These are phyloP conservation scores for Phataginus tricuspis DNA, from an alignment of 2,797 vertebrate genomes.

Conservation along the genomic window DNA sequence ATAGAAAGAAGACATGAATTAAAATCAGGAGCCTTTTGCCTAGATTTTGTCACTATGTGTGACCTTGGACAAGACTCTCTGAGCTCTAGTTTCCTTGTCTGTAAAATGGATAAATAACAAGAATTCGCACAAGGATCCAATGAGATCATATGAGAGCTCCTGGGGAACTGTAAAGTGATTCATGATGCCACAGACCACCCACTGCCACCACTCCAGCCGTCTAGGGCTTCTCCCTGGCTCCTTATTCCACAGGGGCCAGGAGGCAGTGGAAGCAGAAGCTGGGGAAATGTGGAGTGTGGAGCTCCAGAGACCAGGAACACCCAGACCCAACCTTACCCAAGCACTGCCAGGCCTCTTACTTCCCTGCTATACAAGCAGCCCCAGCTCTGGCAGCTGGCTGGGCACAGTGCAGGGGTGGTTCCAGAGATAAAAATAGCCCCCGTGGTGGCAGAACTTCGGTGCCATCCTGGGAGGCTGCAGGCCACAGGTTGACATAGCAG, in stretches of 20 bases:
- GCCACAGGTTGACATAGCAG: slow-evolving; percentile 66
- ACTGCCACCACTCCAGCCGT: neutral
- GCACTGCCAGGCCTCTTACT: neutral
- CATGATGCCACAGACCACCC: neutral
- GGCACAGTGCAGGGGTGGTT: slow-evolving; percentile 78
- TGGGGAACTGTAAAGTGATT: neutral
- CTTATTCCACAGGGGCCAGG: neutral
- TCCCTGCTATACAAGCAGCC: slow-evolving; percentile 50
- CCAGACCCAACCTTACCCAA: neutral
- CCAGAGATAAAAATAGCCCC: slow-evolving; percentile 77
- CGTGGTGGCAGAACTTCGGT: slow-evolving; percentile 67
- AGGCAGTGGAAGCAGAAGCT: neutral
- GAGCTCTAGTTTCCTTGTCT: neutral
- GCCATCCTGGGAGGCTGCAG: slow-evolving; percentile 58
- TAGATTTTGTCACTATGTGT: neutral
- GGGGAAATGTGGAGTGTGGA: neutral
- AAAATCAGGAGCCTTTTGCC: slow-evolving; percentile 24
- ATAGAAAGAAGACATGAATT: neutral
- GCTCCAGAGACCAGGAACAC: slow-evolving; percentile 5
- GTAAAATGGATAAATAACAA: slow-evolving; percentile 14
- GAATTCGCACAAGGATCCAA: neutral
- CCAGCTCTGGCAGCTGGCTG: slow-evolving; percentile 68
- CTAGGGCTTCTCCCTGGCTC: neutral
- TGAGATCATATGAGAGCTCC: neutral
- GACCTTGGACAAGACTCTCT: neutral